phyloP scores from a whole-genome alignment of 2,113 vertebrate species.

The Okapia johnstoni region DNA sequence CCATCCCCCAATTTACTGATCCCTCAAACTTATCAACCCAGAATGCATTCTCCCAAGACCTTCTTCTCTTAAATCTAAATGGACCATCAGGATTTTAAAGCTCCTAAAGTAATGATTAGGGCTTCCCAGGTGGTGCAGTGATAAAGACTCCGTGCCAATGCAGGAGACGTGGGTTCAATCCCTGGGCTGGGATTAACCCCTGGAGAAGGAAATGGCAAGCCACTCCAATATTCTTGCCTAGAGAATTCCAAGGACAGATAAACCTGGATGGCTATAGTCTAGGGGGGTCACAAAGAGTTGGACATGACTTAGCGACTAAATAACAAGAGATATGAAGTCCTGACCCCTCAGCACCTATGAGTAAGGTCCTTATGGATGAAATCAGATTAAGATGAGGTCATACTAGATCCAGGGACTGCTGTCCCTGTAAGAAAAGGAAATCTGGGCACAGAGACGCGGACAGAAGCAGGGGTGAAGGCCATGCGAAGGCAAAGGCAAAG shows the following conservation, averaged over 20 bases:
- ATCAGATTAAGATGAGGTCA: not conserved
- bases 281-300: not conserved
- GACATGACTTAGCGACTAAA: not conserved
- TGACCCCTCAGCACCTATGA: not conserved
- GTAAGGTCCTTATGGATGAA: not conserved
- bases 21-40: not conserved
- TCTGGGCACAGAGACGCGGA: not conserved
- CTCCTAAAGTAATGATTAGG: not conserved
- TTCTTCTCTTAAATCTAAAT: not conserved
- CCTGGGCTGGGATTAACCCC: fast-evolving
- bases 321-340: not conserved
- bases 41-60: not conserved
- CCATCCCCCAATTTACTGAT: fast-evolving
- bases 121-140: not conserved
- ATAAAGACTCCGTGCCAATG: not conserved
- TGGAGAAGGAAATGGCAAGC: not conserved
- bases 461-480: not conserved
- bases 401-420: not conserved
- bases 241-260: not conserved
- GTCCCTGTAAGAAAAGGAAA: not conserved
- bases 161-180: not conserved
- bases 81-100: not conserved
- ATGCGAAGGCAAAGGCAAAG: not conserved
- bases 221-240: not conserved
- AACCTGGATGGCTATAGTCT: not conserved